Base-by-base conservation (phyloP, 2,113 vertebrate genomes). In the Motacilla tschutschensis region DNA sequence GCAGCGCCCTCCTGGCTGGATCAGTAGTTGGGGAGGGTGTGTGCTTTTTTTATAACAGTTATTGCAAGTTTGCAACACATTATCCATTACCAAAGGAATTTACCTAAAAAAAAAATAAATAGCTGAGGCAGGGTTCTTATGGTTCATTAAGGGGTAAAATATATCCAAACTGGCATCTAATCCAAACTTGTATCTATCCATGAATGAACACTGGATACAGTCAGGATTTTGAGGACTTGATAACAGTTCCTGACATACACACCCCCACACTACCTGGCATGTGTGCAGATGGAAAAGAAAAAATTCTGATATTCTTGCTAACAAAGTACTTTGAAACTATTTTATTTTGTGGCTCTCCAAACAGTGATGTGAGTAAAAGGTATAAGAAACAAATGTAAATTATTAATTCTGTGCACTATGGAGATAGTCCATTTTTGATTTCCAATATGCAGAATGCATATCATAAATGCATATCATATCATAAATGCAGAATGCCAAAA, bases 191-290 rank as follows among this genome's bases (percentile, higher is more conserved):
- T 17, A n/a, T 40, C 10, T 54, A n/a, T 67, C 22, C 11, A 25
- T 46, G 48, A 47, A 35, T 55, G 17, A 74, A 18, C 10, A 12
- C 10, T 57, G 19, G 25, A 50, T 31, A 4, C 19, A 40, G 20
- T 14, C 13, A 17, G 17, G 26, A 33, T 47, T 74, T 85, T 55
- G 8, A 33, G 60, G 20, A 38, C 20, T 9, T 65, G 38, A 8
- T 47, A 9, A 5, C 7, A n/a, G 4, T 5, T 86, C 51, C 25
- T 48, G 5, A 31, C 31, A 35, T 2, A 6, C 2, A 2, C 9
- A 2, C 3, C 2, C 2, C 14, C 21, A 46, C 19, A 24, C 8
- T 8, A 41, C 5, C 41, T 57, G 43, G 5, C 0, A 0, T 11
- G 4, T 25, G 12, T 57, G 9, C 41, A 44, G 18, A 9, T 67